phyloP scores from a whole-genome alignment of 2,797 vertebrate species.

The Rhinichthys osculus region DNA sequence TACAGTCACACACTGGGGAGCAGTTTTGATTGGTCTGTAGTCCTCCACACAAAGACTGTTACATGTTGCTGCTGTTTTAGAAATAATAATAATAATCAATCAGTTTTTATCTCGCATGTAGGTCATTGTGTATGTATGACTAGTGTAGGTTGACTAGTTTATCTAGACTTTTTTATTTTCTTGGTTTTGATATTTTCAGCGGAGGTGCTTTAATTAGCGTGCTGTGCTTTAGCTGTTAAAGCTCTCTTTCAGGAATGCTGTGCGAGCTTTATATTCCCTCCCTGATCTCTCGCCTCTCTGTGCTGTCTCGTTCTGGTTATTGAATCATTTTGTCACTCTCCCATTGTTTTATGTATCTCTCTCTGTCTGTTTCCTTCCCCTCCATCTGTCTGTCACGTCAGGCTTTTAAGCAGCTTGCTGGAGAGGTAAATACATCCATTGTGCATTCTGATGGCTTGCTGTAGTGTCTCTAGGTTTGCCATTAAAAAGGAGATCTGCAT shows the following conservation, averaged over 20 bases:
- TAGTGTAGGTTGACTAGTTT: not conserved
- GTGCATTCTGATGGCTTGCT: constrained; percentile 52
- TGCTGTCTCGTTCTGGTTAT: constrained; percentile 50
- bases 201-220: not conserved
- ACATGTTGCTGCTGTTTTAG: not conserved
- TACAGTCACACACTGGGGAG: constrained; percentile 27
- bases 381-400: constrained; percentile 62
- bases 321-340: constrained; percentile 58
- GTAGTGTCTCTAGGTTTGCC: constrained; percentile 52
- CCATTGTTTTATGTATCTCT: constrained; percentile 68
- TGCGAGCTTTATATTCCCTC: constrained; percentile 3
- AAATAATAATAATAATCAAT: not conserved
- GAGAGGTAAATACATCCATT: constrained; percentile 74
- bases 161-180: constrained; percentile 1
- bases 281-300: constrained; percentile 28
- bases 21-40: constrained; percentile 31
- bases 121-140: not conserved
- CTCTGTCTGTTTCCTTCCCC: constrained; percentile 56
- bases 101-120: not conserved
- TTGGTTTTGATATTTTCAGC: not conserved
- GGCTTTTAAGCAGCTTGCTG: constrained; percentile 76
- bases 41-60: constrained; percentile 12
- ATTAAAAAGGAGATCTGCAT: constrained; percentile 33
- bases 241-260: not conserved
- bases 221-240: constrained; percentile 10